These are phyloP conservation scores for Schizaphis graminum DNA, from an alignment of 2,888 invertebrate species.

Conservation along the genomic window DNA sequence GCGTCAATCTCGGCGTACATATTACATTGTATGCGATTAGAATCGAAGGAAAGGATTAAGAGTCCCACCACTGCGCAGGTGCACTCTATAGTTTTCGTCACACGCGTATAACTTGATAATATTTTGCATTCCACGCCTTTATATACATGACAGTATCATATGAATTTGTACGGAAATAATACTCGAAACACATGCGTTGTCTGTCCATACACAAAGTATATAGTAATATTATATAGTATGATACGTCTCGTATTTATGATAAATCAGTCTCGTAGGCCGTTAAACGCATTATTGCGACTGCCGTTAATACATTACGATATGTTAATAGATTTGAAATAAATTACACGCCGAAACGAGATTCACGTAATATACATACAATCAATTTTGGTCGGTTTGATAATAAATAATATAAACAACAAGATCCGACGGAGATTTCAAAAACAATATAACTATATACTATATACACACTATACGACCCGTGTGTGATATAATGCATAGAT, in stretches of 20 bases:
- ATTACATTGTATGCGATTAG: not conserved
- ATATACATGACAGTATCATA: not conserved
- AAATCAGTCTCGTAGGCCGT: not conserved
- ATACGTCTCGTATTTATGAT: not conserved
- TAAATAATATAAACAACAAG: not conserved
- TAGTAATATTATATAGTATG: not conserved
- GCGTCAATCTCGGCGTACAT: not conserved
- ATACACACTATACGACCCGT: not conserved
- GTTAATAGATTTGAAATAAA: not conserved
- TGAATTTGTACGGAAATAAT: not conserved
- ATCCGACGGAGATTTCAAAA: not conserved
- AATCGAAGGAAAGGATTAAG: not conserved
- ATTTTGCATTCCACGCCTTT: not conserved
- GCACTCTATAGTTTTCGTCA: not conserved
- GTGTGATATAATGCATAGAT: not conserved
- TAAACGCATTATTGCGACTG: not conserved
- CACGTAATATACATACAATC: not conserved
- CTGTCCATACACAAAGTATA: not conserved
- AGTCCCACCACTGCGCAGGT: not conserved
- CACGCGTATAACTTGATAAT: not conserved
- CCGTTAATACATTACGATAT: constrained; percentile 8
- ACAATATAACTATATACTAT: constrained; percentile 2
- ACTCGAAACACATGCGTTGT: not conserved
- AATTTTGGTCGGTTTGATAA: not conserved
- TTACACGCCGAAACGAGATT: not conserved